phyloP scores from a whole-genome alignment of 2,888 invertebrate genomes.

The Cybosia mesomella region DNA sequence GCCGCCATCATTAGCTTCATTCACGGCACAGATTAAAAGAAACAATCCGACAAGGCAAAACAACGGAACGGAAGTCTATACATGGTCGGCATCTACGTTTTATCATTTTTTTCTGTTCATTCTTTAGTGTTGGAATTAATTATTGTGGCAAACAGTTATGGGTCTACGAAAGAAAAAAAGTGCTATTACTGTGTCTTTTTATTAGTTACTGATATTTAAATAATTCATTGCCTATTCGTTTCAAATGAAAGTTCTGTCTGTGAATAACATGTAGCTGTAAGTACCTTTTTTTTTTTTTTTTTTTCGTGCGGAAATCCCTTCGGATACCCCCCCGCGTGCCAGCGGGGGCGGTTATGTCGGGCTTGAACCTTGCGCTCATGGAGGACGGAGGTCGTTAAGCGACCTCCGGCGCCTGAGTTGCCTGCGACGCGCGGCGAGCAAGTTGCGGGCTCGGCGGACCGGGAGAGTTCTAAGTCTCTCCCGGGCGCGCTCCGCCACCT shows the following conservation, averaged over 20 bases:
- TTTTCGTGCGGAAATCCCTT: too few relatives aligned
- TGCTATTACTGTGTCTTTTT: background rate
- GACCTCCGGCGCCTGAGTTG: too few relatives aligned
- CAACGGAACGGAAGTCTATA: conserved; percentile 79
- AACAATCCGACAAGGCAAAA: conserved; percentile 73
- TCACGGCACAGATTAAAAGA: conserved; percentile 80
- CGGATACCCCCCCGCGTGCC: too few relatives aligned
- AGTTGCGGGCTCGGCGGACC: too few relatives aligned
- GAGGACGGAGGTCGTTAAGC: too few relatives aligned
- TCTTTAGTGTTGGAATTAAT: conserved; percentile 27
- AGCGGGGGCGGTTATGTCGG: too few relatives aligned
- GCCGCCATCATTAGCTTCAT: conserved; percentile 76
- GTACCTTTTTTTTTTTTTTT: too few relatives aligned
- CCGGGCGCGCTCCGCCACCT: too few relatives aligned
- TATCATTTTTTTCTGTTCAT: conserved; percentile 42
- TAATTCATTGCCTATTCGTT: background rate
- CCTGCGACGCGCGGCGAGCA: too few relatives aligned
- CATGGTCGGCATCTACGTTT: conserved; percentile 66
- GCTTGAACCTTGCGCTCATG: too few relatives aligned
- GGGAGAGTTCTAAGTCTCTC: too few relatives aligned
- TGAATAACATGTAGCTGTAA: background rate
- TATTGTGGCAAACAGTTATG: conserved; percentile 9
- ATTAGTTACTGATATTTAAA: conserved; percentile 7
- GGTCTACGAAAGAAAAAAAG: background rate
- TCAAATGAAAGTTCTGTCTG: background rate